Conservation (phyloP, 2,113 vertebrate species). For the Athene cunicularia region DNA sequence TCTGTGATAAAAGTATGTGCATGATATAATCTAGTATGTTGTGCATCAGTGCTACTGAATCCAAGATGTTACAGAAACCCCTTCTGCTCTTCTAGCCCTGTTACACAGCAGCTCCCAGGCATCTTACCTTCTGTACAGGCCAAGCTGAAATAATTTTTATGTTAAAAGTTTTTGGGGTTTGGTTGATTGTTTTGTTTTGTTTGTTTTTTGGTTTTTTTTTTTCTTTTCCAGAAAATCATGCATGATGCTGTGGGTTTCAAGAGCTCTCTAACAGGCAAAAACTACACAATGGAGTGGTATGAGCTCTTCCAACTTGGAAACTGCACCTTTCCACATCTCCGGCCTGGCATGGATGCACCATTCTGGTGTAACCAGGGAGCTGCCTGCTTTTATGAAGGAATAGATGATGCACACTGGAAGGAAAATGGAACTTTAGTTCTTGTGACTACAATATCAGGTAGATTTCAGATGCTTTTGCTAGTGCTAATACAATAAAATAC, state of each 20-base stretch:
- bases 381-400: conserved; percentile 95
- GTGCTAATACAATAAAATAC: background rate
- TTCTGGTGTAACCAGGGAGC: conserved; percentile 99
- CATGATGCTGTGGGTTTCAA: conserved; percentile 95
- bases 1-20: background rate
- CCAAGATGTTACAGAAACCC: background rate
- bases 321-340: conserved; percentile 95
- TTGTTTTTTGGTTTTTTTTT: background rate
- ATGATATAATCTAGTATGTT: background rate
- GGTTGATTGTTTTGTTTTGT: too few species aligned
- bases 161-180: background rate
- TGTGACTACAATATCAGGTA: conserved; percentile 88
- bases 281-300: conserved; percentile 98
- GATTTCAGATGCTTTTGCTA: background rate
- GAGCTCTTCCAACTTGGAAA: conserved; percentile 98
- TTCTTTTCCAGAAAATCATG: conserved; percentile 89
- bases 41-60: background rate
- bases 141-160: background rate
- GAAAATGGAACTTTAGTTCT: conserved; percentile 92
- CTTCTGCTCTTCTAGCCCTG: background rate
- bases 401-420: conserved; percentile 93
- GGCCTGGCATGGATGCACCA: conserved; percentile 77
- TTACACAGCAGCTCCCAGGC: background rate
- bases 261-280: conserved; percentile 80
- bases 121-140: background rate